Base-by-base conservation (phyloP, 2,797 vertebrate genomes). In the Chaunax sp. region DNA sequence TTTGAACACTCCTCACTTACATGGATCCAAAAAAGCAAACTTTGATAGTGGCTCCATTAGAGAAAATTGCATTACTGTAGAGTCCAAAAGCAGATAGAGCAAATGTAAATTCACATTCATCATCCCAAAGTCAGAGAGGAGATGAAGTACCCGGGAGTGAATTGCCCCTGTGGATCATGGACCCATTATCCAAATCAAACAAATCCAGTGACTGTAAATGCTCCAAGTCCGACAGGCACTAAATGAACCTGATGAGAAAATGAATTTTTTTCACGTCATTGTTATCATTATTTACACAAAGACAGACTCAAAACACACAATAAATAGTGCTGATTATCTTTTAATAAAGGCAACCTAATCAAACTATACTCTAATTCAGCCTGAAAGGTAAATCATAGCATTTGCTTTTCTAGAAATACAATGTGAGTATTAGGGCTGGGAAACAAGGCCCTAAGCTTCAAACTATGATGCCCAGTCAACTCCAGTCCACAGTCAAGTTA, bases 111-210 rank as follows among this genome's bases (percentile, higher is more conserved):
- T 84, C 72, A 69, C 84, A 93, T 92, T 89, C 58, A 86, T 92
- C 86, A 86, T 83, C 52, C 64, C 20, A 55, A 72, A 80, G 83
- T 78, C 75, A 81, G 77, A 62, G 60, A 80, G 45, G 44, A 75
- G 68, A 72, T 63, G 54, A 47, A 73, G 58, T 56, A 28, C 63
- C 72, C 57, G 57, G 72, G 79, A 71, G 59, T 59, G 64, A 76
- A 68, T 63, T 73, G 53, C 76, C 72, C 69, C 80, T 55, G 80
- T 63, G 69, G 80, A 87, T 84, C 74, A 67, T 18, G 47, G 80
- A 77, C 57, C 81, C 77, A 87, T 88, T 86, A 90, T 88, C 82
- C 86, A 88, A 89, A 81, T 91, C 81, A 91, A 92, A 92, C 87
- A 87, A 92, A 89, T 80, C 81, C 70, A 81, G 67, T 40, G 50